Base-by-base conservation (phyloP, 2,797 vertebrate species). In the Arctocebus calabarensis region DNA sequence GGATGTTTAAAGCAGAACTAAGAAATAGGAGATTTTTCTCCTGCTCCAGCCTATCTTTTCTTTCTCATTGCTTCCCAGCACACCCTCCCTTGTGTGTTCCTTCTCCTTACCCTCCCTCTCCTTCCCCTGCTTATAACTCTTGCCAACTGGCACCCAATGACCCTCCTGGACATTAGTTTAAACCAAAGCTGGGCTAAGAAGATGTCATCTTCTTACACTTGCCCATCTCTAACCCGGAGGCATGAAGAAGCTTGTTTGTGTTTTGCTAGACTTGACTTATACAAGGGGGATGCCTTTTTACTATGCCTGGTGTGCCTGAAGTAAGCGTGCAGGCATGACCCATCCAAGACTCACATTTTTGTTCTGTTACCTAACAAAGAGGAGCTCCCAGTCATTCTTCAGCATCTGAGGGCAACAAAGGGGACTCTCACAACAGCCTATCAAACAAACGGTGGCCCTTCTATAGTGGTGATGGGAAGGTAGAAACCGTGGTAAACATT, bases 291-390 rank as follows among this genome's bases (percentile, higher is more conserved):
- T 81, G 37, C 55, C 90, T 73, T 62, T 84, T 84, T 78, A 70
- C 85, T 89, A 25, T 61, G 68, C 71, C 62, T 88, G 92, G 66
- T 79, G 86, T 37, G 79, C 40, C 89, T 90, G 91, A 84, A 92
- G 61, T 89, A 78, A 88, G 66, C 43, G 57, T 34, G 66, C 66
- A 82, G 77, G 73, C 61, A 68, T 3, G 52, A 87, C n/a, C 83
- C 68, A 81, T 48, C 84, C 93, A 96, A 66, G 83, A 88, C n/a
- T 79, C 61, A 91, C 93, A 91, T 91, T 96, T 96, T 93, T 97
- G 62, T 84, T 91, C 74, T 94, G 85, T 95, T 93, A 91, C 95
- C 79, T 95, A 96, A 88, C 62, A 68, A 85, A 40, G 48, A 91
- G 79, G 84, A 89, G 59, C 88, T 94, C 85, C 57, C 77, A 62